Evolutionary conservation across 2,888 invertebrate genomes (phyloP), one percentile per base, ranked within the genome.

Genomic region (Andricus curvator): DNA sequence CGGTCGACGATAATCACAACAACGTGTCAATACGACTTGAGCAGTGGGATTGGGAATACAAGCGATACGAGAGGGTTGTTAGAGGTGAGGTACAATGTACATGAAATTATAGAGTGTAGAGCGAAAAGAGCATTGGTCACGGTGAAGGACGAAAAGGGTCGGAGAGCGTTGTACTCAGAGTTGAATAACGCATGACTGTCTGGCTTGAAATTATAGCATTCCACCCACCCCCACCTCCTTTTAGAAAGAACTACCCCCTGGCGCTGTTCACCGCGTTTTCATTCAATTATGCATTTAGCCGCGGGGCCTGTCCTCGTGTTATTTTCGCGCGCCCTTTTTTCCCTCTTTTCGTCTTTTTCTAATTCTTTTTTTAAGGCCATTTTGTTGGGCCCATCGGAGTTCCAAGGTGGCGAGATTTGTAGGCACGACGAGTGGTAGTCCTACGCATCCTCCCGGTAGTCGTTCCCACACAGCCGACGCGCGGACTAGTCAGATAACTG

Each of bases 161-260:
- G 79, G 67, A 60, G 80, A 80, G 70, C 81, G 70, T 78, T 65
- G 78, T 79, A 77, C 80, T 78, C 82, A 81, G 77, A 85, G 87
- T 86, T 91, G 90, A 91, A 91, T 91, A 91, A 91, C 90, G 88
- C 91, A 91, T 91, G 90, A 89, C 90, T 89, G 90, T 91, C 91
- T 91, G 89, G 89, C 88, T 88, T 88, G 86, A 90, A 90, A 91
- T 91, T 91, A 90, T 88, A 88, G 90, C 88, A 90, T 90, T 88
- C 70, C 68, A 15, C 62, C 64, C 44, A 48, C 74, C 64, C 79
- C 78, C 79, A 67, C 29, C 48, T 62, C 65, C 79, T 83, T 82
- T 81, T 83, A 81, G 82, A 77, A 77, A 67, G 81, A 85, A 86
- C 85, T 86, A 88, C 88, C 89, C 86, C 85, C 84, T 85, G 86